phyloP scores from a whole-genome alignment of 2,113 vertebrate species.

The Aegypius monachus region DNA sequence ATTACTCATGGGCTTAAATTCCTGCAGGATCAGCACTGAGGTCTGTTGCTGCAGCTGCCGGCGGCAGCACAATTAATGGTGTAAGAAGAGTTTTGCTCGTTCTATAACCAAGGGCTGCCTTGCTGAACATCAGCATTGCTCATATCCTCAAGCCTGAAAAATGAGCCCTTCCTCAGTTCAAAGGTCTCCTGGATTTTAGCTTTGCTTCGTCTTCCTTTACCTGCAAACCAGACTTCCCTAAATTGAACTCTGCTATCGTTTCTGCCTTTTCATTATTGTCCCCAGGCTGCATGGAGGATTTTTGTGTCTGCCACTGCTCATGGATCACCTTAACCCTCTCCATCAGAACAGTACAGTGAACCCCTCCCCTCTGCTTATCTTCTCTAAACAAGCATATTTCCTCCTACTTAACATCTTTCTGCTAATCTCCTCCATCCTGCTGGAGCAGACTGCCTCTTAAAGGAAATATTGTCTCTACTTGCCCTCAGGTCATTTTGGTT shows the following conservation, averaged over 20 bases:
- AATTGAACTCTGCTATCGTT: neutral
- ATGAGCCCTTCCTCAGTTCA: neutral
- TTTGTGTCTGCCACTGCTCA: neutral
- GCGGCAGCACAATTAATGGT: neutral
- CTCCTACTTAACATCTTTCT: conserved; percentile 31
- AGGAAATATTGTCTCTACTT: neutral
- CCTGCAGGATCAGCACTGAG: conserved; percentile 51
- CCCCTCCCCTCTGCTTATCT: neutral
- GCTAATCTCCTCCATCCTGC: conserved; percentile 31
- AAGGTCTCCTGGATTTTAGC: neutral
- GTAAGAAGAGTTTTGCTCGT: neutral
- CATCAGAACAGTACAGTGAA: neutral
- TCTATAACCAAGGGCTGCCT: neutral
- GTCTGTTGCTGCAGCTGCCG: conserved; percentile 41
- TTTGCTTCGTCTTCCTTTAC: neutral
- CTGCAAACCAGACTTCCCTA: neutral
- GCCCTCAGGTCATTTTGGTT: neutral
- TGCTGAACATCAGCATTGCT: neutral
- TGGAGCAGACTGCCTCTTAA: neutral
- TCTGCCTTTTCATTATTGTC: neutral
- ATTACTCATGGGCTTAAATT: conserved; percentile 44
- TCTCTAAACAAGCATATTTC: conserved; percentile 38
- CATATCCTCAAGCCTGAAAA: neutral
- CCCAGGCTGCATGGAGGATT: neutral
- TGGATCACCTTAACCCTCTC: neutral